Conservation (phyloP, 2,888 invertebrate genomes). For the Meghimatium bilineatum region DNA sequence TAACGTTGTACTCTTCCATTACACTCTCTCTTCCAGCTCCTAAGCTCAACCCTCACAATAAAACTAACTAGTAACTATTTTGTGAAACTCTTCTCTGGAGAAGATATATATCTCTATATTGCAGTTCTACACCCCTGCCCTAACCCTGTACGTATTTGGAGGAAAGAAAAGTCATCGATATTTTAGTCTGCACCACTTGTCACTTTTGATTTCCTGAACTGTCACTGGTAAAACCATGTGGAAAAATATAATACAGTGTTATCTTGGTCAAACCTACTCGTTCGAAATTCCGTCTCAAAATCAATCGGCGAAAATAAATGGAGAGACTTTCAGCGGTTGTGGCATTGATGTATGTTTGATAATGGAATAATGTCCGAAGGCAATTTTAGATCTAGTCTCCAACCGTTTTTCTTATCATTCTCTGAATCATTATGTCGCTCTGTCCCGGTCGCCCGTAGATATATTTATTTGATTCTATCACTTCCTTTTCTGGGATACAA, state of each 20-base stretch:
- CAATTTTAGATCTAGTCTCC: background rate
- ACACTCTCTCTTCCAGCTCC: too few species aligned
- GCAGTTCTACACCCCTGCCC: too few species aligned
- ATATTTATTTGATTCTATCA: background rate
- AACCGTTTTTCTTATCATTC: background rate
- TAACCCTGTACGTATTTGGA: background rate
- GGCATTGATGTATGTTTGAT: background rate
- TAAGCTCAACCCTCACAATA: too few species aligned
- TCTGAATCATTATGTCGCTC: background rate
- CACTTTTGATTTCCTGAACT: background rate
- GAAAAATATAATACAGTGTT: background rate
- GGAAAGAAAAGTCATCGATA: slow-evolving; percentile 19
- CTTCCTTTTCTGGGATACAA: too few species aligned
- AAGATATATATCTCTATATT: too few species aligned
- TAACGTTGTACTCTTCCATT: too few species aligned
- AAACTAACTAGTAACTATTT: too few species aligned
- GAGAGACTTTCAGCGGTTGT: background rate
- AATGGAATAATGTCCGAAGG: background rate
- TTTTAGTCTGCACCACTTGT: slow-evolving; percentile 28
- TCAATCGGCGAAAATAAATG: slow-evolving; percentile 4
- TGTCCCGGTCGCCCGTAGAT: background rate
- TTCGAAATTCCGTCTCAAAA: too few species aligned
- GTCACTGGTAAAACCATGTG: background rate
- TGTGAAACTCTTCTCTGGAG: too few species aligned
- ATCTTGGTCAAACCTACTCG: background rate